Evolutionary conservation across 2,888 invertebrate species (phyloP), one percentile per base, ranked within the genome.

Genomic region (Tenthredo distinguenda): DNA sequence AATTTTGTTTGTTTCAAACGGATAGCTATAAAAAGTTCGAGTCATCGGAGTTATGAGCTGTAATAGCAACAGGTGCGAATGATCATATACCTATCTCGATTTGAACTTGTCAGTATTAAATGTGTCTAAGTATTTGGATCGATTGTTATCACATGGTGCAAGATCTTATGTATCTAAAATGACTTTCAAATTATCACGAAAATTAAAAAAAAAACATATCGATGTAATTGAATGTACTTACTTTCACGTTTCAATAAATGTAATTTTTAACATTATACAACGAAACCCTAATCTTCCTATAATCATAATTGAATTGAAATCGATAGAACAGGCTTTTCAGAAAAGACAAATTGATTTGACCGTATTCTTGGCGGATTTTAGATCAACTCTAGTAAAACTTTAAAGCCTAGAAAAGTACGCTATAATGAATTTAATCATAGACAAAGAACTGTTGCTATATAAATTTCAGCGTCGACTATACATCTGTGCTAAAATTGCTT

Each of bases 151-250:
- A 62, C 79, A 81, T 37, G 21, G 21, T 62, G 40, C 15, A 21
- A 37, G 18, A 50, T 50, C 5, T 50, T 62, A 6, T 9, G 37
- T 81, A 40, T 50, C 50, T 31, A 55, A 31, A 12, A 15, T 40
- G 10, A 55, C 50, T 50, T n/a, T 77, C 2, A 50, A 77, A 50
- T 37, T 62, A 62, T 7, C 15, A 62, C 37, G 0, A 37, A 40
- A 26, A 81, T 40, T 34, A 18, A 43, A 43, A 43, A 43, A 37
- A n/a, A n/a, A 62, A 37, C 79, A 79, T 79, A 58, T 81, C 79
- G 62, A 81, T 81, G 58, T 81, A 10, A 81, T 62, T 81, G 0
- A 58, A 58, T 81, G 81, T 81, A 62, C 62, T 62, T 15, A 81
- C 58, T 40, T 58, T 5, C 26, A 81, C 37, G 58, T 62, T 62